These are phyloP conservation scores for Dryas iulia DNA, from an alignment of 1,140 invertebrate genomes.

Conservation along the genomic window DNA sequence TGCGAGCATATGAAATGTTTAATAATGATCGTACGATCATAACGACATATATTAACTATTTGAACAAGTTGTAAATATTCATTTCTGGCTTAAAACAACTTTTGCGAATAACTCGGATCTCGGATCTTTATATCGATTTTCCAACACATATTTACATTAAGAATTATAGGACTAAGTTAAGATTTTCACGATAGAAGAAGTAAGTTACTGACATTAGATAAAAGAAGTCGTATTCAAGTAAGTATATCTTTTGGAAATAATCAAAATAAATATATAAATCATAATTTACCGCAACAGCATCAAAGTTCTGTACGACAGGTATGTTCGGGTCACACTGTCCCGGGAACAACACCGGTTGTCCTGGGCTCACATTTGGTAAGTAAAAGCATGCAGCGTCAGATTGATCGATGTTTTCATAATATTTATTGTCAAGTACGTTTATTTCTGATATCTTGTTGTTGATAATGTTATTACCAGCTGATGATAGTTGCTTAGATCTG, in stretches of 20 bases:
- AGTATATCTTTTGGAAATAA: neutral
- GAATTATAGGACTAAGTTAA: no score
- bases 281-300: conserved; percentile 18
- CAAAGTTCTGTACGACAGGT: conserved; percentile 42
- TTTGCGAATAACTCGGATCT: no score
- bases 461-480: conserved; percentile 36
- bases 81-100: no score
- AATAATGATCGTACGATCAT: no score
- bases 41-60: no score
- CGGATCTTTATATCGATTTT: no score
- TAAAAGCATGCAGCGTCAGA: conserved; percentile 56
- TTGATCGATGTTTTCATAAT: conserved; percentile 49
- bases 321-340: conserved; percentile 55
- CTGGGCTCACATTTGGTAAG: conserved; percentile 39
- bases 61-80: no score
- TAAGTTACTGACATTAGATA: no score
- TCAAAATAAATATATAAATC: neutral
- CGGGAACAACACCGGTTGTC: conserved; percentile 43
- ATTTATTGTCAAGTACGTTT: conserved; percentile 45
- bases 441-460: conserved; percentile 41
- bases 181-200: neutral
- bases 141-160: no score
- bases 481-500: conserved; percentile 39
- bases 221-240: neutral
- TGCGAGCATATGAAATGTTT: no score